Percentiles rank a stretch among this genome's conserved stretches.
Conservation (phyloP, 2,888 invertebrate species). For the Ernsta delagoae region DNA sequence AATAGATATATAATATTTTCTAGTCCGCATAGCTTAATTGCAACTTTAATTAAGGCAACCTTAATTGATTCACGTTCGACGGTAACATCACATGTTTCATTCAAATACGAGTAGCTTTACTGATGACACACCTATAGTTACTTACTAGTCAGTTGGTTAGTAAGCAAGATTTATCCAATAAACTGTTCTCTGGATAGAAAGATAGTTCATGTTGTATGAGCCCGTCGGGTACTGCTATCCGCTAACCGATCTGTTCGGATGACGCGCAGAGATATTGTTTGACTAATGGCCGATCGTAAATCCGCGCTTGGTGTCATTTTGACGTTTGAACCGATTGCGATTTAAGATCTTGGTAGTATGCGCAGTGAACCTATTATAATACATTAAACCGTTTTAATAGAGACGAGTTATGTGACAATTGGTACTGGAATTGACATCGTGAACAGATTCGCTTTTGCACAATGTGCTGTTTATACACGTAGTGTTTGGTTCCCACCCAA, state of each 20-base stretch:
- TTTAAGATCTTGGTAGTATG: constrained; percentile 24
- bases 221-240: constrained; percentile 46
- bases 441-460: too few species aligned
- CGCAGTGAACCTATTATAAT: constrained; percentile 19
- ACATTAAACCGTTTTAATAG: neutral
- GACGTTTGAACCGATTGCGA: constrained; percentile 55
- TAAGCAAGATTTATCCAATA: constrained; percentile 22
- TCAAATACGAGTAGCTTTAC: too few species aligned
- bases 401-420: neutral
- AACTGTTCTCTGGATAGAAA: constrained; percentile 17
- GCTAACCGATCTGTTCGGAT: constrained; percentile 54
- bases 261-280: constrained; percentile 63
- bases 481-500: too few species aligned
- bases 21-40: too few species aligned
- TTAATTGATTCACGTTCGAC: too few species aligned
- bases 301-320: constrained; percentile 58
- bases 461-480: too few species aligned
- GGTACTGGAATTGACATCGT: too few species aligned
- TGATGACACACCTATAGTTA: too few species aligned
- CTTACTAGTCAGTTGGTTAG: neutral
- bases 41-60: too few species aligned
- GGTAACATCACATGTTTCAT: too few species aligned
- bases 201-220: constrained; percentile 34
- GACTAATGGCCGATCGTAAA: constrained; percentile 64
- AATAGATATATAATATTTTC: too few species aligned